These are phyloP conservation scores for Plagodis pulveraria DNA, from an alignment of 2,888 invertebrate species.

Conservation along the genomic window DNA sequence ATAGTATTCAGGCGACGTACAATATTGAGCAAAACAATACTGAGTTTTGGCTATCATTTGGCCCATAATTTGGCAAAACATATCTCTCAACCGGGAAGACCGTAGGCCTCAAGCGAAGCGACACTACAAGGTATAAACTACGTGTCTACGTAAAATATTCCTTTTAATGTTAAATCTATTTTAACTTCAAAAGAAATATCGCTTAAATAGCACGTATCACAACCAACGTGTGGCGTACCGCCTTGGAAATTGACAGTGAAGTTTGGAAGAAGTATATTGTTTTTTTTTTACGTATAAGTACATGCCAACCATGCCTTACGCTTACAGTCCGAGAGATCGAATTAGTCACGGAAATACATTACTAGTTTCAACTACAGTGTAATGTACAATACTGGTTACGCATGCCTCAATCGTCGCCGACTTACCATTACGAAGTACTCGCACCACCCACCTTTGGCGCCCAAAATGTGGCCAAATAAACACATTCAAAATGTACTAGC, in stretches of 20 bases:
- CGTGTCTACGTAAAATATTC: constrained; percentile 72
- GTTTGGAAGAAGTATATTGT: constrained; percentile 68
- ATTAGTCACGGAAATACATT: constrained; percentile 31
- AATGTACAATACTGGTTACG: constrained; percentile 36
- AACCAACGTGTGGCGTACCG: constrained; percentile 81
- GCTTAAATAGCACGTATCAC: constrained; percentile 79
- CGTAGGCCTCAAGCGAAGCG: constrained; percentile 79
- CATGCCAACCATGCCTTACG: constrained; percentile 74
- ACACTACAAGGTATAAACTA: constrained; percentile 76
- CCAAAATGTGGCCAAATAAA: constrained; percentile 55
- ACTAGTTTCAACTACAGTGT: constrained; percentile 28
- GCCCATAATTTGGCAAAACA: constrained; percentile 74
- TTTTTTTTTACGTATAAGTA: constrained; percentile 66
- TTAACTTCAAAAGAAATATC: constrained; percentile 56
- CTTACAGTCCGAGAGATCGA: constrained; percentile 31
- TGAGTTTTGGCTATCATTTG: constrained; percentile 68
- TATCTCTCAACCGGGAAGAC: constrained; percentile 67
- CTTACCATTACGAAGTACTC: constrained; percentile 34
- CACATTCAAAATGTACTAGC: constrained; percentile 50
- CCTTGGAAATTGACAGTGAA: constrained; percentile 78
- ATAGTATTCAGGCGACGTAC: constrained; percentile 26
- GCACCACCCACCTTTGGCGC: constrained; percentile 49
- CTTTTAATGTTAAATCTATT: constrained; percentile 53
- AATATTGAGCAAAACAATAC: constrained; percentile 64
- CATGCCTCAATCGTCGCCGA: constrained; percentile 39